Evolutionary conservation across 2,113 vertebrate genomes (phyloP).

Genomic region (mouse (Mus musculus)): GRCm39 chr7:67193501-67194000

Average conservation of each 20-base stretch:
- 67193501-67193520: conserved; percentile 51
- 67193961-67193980: no score
- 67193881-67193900: no score
- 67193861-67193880: no score
- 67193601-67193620: not conserved
- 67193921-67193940: no score
- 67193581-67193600: not conserved
- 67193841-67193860: no score
- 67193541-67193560: not conserved
- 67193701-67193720: not conserved
- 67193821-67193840: no score
- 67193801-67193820: no score
- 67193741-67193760: not conserved
- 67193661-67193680: not conserved
- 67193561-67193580: not conserved
- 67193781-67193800: not conserved
- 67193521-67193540: not conserved
- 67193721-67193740: not conserved
- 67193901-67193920: no score
- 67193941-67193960: no score
- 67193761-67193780: not conserved
- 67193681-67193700: not conserved
- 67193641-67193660: not conserved
- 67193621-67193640: not conserved
- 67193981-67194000: no score